Base-by-base conservation (phyloP, 2,113 vertebrate species). In the Saccopteryx bilineata region DNA sequence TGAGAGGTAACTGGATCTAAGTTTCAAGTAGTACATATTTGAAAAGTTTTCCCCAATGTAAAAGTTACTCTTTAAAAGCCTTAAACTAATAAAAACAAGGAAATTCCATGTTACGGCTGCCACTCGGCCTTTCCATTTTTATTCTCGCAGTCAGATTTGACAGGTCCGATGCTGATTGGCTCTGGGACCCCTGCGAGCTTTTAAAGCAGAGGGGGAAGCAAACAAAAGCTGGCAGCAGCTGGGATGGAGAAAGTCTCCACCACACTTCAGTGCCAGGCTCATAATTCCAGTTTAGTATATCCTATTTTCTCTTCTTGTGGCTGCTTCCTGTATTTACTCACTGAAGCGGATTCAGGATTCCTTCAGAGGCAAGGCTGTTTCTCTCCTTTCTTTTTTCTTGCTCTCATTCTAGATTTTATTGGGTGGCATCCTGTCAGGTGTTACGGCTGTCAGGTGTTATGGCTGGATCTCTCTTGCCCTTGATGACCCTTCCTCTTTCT, bases 71-170 rank as follows among this genome's bases (percentile, higher is more conserved):
- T 97, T 92, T 97, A 93, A 98, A 54, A 94, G 92, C 95, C 97
- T 98, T 91, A 97, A 98, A 92, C 78, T 96, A 93, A 74, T 50
- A 97, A 93, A 97, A 97, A 96, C 72, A 96, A 95, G 91, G 93
- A 98, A 93, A 96, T 97, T 97, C 95, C 90, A 81, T 92, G 90
- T 97, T 98, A 87, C 56, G 76, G 88, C 89, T 82, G 97, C 97
- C 88, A 91, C 90, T 95, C 33, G 31, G 31, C 95, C 93, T 97
- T 98, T 97, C 91, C 97, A 97, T 97, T 95, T 97, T 93, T 97
- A 95, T 95, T 94, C 79, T 75, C 86, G 88, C 96, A 96, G 97
- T 91, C 94, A 95, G 94, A 91, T 93, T 95, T 98, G 97, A 98
- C 96, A 96, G 97, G 94, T 95, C 97, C 61, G 58, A 66, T 50